Base-by-base conservation (phyloP, 2,888 invertebrate species). In the Scaptomyza cyrtandrae region DNA sequence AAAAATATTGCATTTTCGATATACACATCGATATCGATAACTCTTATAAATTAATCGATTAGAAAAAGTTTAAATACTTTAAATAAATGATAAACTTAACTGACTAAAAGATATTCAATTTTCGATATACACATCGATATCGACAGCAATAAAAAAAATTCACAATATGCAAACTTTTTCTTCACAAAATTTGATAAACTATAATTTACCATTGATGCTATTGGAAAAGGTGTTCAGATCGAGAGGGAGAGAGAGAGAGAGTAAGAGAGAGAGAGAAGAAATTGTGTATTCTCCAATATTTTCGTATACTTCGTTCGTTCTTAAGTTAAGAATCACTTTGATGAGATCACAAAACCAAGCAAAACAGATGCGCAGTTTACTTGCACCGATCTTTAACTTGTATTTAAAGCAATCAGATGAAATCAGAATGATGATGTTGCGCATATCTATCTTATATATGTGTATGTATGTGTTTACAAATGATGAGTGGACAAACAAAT, bases 351-450 rank as follows among this genome's bases (percentile, higher is more conserved):
- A 41, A 41, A 10, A 3, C 44, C 16, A 19, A 41, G 16, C 9
- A 41, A 60, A 60, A 45, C 19, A 55, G 35, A 59, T 59, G 55
- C 55, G 33, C 56, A 46, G 45, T 7, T 24, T 24, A 24, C 24
- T 24, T 24, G 1, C 5, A 4, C 24, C 24, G 24, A 37, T 37
- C 37, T 37, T n/a, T 2, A 37, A 7, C 37, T 37, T n/a, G 37
- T n/a, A 37, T n/a, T 37, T 31, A 48, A 35, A 35, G 14, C 24
- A 71, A 71, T 46, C 68, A 63, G 59, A 76, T 67, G 53, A 45
- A 67, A 71, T 76, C 56, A 63, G 63, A 68, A 68, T 63, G 43
- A 77, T 75, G 73, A 77, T 75, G 77, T 75, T 72, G 77, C 68
- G 68, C 76, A 62, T 54, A 39, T 14, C n/a, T 46, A n/a, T 27